These are phyloP conservation scores for Antennarius maculatus DNA, from an alignment of 2,797 vertebrate genomes.

Conservation along the genomic window DNA sequence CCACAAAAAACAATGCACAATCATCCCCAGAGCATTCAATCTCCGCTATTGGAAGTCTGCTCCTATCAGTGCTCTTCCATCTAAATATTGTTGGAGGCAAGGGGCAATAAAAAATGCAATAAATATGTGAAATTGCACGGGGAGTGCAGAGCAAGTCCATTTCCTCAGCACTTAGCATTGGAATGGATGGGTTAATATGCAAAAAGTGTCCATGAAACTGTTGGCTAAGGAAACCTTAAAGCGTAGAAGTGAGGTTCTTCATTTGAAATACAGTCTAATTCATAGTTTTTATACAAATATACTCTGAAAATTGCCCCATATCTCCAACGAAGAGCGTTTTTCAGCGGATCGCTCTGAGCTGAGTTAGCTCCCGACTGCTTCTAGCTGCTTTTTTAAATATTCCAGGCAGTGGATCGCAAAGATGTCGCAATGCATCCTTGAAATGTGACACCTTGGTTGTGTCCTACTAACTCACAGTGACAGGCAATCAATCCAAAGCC, in stretches of 20 bases:
- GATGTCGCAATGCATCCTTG: too few species aligned
- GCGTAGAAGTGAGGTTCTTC: background rate
- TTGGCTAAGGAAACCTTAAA: background rate
- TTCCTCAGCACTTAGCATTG: constrained; percentile 33
- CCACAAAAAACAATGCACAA: constrained; percentile 62
- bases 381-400: too few species aligned
- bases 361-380: too few species aligned
- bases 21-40: constrained; percentile 75
- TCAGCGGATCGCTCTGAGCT: too few species aligned
- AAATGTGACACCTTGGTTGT: too few species aligned
- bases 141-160: constrained; percentile 51
- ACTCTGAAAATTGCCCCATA: background rate
- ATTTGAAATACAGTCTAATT: background rate
- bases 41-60: constrained; percentile 80
- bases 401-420: too few species aligned
- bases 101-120: constrained; percentile 77
- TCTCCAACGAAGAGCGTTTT: too few species aligned
- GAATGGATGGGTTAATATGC: constrained; percentile 35
- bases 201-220: constrained; percentile 10
- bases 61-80: constrained; percentile 74
- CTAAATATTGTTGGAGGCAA: constrained; percentile 80
- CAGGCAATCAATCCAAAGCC: too few species aligned
- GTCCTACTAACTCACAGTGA: too few species aligned
- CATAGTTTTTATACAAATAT: background rate
- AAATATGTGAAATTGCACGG: constrained; percentile 71